Percentiles rank a stretch among this genome's conserved stretches.
These are phyloP conservation scores for Aporrectodea caliginosa DNA, from an alignment of 1,140 invertebrate genomes.

Conservation along the genomic window DNA sequence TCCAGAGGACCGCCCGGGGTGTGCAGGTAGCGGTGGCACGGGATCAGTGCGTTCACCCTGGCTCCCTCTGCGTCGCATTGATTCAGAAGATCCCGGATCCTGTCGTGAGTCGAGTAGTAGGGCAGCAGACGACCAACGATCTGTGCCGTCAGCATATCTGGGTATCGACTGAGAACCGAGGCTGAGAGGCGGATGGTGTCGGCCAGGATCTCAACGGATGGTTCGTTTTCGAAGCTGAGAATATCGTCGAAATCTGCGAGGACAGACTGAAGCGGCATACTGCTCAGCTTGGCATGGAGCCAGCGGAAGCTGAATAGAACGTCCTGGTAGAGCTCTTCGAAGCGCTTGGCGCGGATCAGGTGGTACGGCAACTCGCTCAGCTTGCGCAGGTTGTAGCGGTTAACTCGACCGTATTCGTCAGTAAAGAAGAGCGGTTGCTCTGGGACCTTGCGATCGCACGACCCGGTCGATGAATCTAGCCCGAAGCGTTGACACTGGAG, in stretches of 20 bases:
- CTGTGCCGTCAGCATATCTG: slow-evolving; percentile 93
- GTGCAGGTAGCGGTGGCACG: slow-evolving; percentile 90
- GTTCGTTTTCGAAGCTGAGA: slow-evolving; percentile 63
- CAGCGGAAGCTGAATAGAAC: slow-evolving; percentile 97
- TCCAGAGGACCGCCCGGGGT: slow-evolving; percentile 95
- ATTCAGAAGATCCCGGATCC: slow-evolving; percentile 76
- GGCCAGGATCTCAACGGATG: slow-evolving; percentile 86
- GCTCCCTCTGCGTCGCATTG: slow-evolving; percentile 81
- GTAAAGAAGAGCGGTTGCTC: slow-evolving; percentile 89
- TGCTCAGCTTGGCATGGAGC: slow-evolving; percentile 91
- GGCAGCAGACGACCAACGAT: slow-evolving; percentile 86
- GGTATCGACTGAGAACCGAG: slow-evolving; percentile 73
- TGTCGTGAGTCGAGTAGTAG: slow-evolving; percentile 55
- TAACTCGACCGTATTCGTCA: slow-evolving; percentile 72
- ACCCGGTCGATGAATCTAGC: slow-evolving; percentile 78
- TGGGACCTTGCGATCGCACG: slow-evolving; percentile 92
- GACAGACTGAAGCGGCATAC: slow-evolving; percentile 85
- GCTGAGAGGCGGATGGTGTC: slow-evolving; percentile 77
- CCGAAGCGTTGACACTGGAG: slow-evolving; percentile 79
- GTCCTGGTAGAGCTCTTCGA: slow-evolving; percentile 86
- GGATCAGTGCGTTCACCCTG: slow-evolving; percentile 70
- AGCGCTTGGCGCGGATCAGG: slow-evolving; percentile 69
- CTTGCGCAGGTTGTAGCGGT: slow-evolving; percentile 62
- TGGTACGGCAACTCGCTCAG: slow-evolving; percentile 84
- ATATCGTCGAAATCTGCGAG: slow-evolving; percentile 95